Evolutionary conservation across 1,140 invertebrate species (phyloP), one percentile per base, ranked within the genome.

Genomic region (Drosophila parabipectinata): DNA sequence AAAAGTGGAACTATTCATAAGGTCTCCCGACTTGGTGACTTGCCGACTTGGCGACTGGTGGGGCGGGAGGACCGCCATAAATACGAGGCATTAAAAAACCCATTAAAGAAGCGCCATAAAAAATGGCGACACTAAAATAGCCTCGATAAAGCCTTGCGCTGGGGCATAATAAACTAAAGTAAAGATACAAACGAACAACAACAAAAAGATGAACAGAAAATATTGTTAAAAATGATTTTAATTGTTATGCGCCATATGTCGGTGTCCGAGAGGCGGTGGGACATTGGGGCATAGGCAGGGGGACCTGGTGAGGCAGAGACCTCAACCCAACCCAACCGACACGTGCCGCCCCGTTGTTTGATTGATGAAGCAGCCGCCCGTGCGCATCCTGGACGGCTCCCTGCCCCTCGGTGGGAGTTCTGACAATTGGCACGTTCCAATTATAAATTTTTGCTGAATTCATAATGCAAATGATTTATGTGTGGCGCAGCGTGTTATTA

Each of bases 391-490:
- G 68, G 56, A 54, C 58, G 53, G 47, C 24, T 45, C 41, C 32
- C 41, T 37, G 18, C 58, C 34, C 18, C 47, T 18, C 41, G 32
- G 14, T 69, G 30, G 37, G 53, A 39, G 63, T 61, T 72, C 52
- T 72, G 75, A 72, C 75, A 77, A 77, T 77, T 77, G 75, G 75
- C 75, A 77, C 75, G 75, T 77, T 77, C 73, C 75, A 77, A 72
- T 63, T 72, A 62, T 56, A 76, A 30, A 71, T 75, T 74, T 75
- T 75, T 44, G 39, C 53, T 57, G 51, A 74, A 64, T 51, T 56
- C 47, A 74, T 56, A 74, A 63, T 74, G 69, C 52, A 63, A 64
- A 73, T 74, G 71, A 74, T 74, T 74, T 75, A 75, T 75, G 59
- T 66, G 60, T 72, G 15, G 68, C 56, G 68, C 68, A 54, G 62